Evolutionary conservation across 2,113 vertebrate species (phyloP).

Genomic region (Isurus oxyrinchus): DNA sequence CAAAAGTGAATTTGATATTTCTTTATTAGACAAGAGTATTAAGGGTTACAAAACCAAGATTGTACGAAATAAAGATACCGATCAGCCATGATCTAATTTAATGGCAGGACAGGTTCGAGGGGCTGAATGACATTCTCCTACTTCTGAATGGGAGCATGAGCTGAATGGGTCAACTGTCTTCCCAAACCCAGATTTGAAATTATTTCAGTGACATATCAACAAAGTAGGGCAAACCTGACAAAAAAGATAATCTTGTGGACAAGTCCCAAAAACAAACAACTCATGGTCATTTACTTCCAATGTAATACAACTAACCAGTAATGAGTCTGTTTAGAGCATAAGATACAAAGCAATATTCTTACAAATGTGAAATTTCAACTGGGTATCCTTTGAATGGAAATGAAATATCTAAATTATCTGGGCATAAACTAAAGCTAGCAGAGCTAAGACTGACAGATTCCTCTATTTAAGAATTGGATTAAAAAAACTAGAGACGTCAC

Average conservation of each 20-base stretch:
- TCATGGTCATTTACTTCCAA: neutral
- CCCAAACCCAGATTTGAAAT: neutral
- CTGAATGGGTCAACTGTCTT: neutral
- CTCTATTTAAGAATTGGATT: neutral
- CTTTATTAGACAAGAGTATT: neutral
- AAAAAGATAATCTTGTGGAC: neutral
- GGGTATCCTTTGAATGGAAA: neutral
- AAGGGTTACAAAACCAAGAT: neutral
- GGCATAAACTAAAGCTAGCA: neutral
- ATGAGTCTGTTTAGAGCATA: neutral
- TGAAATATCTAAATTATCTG: neutral
- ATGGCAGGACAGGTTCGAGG: neutral
- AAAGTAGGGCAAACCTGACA: neutral
- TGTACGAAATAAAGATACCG: neutral
- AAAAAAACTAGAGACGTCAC: neutral
- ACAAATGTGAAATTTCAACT: neutral
- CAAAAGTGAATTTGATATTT: neutral
- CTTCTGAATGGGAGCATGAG: neutral
- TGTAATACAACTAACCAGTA: neutral
- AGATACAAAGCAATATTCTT: neutral
- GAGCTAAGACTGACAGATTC: neutral
- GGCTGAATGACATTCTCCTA: neutral
- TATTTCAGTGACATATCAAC: neutral
- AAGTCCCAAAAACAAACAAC: neutral
- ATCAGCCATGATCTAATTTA: neutral